Percentiles rank a stretch among this genome's conserved stretches.
phyloP scores from a whole-genome alignment of 2,113 vertebrate species.

The Pholis gunnellus region DNA sequence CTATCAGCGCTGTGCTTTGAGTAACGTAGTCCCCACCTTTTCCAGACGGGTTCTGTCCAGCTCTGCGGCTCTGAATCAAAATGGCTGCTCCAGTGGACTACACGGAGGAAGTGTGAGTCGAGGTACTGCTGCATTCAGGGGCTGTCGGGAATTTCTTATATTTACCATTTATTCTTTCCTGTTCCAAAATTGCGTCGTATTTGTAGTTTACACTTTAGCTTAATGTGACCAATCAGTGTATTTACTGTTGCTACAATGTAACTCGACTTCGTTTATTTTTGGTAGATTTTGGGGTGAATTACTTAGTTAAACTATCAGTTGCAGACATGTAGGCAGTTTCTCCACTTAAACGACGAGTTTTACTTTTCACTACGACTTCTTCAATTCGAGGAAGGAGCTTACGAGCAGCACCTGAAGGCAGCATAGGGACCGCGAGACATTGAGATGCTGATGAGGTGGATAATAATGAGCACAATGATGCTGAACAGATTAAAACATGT shows the following conservation, averaged over 20 bases:
- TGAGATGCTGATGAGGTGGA: conserved; percentile 4
- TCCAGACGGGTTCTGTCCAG: conserved; percentile 44
- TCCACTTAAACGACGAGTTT: neutral
- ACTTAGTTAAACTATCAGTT: neutral
- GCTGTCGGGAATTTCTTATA: neutral
- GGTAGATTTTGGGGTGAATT: neutral
- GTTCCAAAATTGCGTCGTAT: neutral
- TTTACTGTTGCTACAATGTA: neutral
- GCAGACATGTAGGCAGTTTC: no score
- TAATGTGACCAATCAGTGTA: neutral
- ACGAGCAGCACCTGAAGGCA: neutral
- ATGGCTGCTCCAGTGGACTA: conserved; percentile 68
- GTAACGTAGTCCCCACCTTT: conserved; percentile 73
- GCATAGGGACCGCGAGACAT: neutral
- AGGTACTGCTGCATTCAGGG: conserved; percentile 47
- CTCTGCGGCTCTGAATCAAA: conserved; percentile 70
- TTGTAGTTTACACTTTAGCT: no score
- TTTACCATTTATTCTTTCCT: neutral
- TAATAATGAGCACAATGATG: neutral
- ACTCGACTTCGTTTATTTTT: neutral
- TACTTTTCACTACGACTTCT: neutral
- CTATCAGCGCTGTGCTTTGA: neutral
- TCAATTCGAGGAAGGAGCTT: accelerated
- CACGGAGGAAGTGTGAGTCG: conserved; percentile 39
- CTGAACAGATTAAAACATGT: neutral